Percentiles rank a stretch among this genome's conserved stretches.
These are phyloP conservation scores for Falco novaeseelandiae DNA, from an alignment of 2,797 vertebrate genomes.

Conservation along the genomic window DNA sequence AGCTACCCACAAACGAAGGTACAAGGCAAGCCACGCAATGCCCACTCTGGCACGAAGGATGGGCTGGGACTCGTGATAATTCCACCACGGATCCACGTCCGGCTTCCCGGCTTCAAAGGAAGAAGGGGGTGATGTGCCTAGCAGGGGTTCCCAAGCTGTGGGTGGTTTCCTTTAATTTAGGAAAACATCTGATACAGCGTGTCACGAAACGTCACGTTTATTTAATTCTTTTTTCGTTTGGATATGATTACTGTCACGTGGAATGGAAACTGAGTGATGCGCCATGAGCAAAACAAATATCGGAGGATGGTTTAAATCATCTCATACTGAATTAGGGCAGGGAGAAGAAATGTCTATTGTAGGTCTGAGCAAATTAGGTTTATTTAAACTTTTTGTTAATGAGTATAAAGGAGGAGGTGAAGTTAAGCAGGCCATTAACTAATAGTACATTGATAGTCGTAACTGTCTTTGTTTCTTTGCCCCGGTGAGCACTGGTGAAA, in stretches of 20 bases:
- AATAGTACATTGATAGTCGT: neutral
- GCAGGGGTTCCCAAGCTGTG: constrained; percentile 49
- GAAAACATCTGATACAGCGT: constrained; percentile 54
- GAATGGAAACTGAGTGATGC: constrained; percentile 42
- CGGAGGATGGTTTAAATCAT: constrained; percentile 31
- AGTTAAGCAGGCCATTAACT: neutral
- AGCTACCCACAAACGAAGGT: neutral
- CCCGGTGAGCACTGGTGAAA: neutral
- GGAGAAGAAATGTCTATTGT: neutral
- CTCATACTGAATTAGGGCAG: neutral
- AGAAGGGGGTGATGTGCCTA: constrained; percentile 37
- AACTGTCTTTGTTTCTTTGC: neutral
- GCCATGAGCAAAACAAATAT: neutral
- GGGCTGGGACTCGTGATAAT: neutral
- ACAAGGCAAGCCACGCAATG: rapidly evolving
- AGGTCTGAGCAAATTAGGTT: neutral
- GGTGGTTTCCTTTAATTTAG: constrained; percentile 60
- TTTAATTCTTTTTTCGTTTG: constrained; percentile 62
- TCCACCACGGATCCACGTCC: neutral
- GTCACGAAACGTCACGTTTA: constrained; percentile 50
- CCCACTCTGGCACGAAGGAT: neutral
- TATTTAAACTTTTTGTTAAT: neutral
- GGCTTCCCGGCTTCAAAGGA: constrained; percentile 33
- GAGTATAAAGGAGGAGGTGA: neutral
- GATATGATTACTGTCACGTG: constrained; percentile 66